A percentile compares a stretch with the other conserved stretches of the same genome.
Conservation (phyloP, 2,797 vertebrate species). For the Crocodylus rhombifer region DNA sequence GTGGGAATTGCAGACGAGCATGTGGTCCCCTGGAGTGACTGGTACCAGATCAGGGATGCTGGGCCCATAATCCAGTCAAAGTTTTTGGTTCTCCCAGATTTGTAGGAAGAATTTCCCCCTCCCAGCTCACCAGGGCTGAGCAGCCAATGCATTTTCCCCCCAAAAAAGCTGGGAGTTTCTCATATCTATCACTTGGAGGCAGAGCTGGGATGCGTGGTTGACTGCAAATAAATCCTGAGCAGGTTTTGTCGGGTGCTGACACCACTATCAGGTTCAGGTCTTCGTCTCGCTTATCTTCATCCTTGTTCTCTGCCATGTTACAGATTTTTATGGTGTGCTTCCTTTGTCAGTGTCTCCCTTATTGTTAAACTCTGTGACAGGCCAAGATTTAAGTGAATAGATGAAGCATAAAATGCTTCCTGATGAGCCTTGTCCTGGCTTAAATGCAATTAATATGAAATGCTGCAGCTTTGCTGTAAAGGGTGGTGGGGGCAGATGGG, state of each 20-base stretch:
- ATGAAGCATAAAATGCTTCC: slow-evolving; percentile 46
- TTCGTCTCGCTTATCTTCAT: slow-evolving; percentile 22
- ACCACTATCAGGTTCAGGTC: background rate
- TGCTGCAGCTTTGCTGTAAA: background rate
- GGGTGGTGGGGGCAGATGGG: background rate
- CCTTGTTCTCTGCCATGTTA: slow-evolving; percentile 17
- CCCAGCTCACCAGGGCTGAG: fast-evolving
- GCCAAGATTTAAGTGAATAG: slow-evolving; percentile 43
- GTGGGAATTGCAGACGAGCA: too few species aligned
- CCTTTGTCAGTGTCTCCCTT: slow-evolving; percentile 14
- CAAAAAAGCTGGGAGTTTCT: background rate
- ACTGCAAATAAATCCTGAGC: background rate
- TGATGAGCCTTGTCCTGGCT: slow-evolving; percentile 19
- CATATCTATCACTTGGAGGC: background rate
- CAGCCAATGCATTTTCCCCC: background rate
- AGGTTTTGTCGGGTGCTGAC: background rate
- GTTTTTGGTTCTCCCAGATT: too few species aligned
- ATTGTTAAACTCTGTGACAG: slow-evolving; percentile 33
- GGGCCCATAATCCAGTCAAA: background rate
- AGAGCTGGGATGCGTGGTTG: background rate
- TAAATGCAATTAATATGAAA: slow-evolving; percentile 35
- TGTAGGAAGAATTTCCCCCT: background rate
- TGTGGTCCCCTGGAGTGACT: too few species aligned
- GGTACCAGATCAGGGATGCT: background rate
- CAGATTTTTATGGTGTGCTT: slow-evolving; percentile 33